These are phyloP conservation scores for Monarcha castaneiventris DNA, from an alignment of 2,113 vertebrate genomes.

Conservation along the genomic window DNA sequence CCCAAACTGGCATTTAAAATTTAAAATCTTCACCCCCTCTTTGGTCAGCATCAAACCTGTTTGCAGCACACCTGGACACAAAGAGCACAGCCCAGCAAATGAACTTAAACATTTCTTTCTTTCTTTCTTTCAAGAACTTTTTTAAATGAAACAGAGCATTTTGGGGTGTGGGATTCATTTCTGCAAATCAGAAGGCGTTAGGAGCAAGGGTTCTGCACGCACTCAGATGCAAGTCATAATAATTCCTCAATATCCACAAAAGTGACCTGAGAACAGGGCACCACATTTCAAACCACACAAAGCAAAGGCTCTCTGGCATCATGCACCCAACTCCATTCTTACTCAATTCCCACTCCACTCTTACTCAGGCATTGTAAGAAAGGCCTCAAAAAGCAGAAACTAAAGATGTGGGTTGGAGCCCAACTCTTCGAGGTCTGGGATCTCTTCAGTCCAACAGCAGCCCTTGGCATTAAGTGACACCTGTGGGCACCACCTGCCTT, in stretches of 20 bases:
- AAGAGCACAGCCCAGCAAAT: background rate
- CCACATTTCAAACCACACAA: background rate
- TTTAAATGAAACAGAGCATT: background rate
- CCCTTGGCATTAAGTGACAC: background rate
- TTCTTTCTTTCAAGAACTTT: background rate
- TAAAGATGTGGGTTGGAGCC: background rate
- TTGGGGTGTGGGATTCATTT: background rate
- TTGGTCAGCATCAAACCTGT: slow-evolving; percentile 86
- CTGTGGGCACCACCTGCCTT: background rate
- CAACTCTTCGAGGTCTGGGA: background rate
- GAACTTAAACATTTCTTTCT: background rate
- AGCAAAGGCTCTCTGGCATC: background rate
- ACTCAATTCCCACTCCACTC: background rate
- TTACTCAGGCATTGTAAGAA: background rate
- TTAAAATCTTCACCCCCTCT: slow-evolving; percentile 81
- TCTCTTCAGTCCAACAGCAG: background rate
- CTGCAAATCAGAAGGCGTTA: background rate
- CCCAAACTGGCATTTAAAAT: slow-evolving; percentile 87
- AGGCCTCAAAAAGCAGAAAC: background rate
- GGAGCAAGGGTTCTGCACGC: background rate
- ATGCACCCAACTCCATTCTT: background rate
- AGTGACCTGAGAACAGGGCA: background rate
- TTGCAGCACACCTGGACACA: slow-evolving; percentile 82
- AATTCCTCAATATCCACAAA: background rate
- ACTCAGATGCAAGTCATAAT: background rate